Conservation (phyloP, 2,888 invertebrate genomes). For the Amblyteles armatorius region DNA sequence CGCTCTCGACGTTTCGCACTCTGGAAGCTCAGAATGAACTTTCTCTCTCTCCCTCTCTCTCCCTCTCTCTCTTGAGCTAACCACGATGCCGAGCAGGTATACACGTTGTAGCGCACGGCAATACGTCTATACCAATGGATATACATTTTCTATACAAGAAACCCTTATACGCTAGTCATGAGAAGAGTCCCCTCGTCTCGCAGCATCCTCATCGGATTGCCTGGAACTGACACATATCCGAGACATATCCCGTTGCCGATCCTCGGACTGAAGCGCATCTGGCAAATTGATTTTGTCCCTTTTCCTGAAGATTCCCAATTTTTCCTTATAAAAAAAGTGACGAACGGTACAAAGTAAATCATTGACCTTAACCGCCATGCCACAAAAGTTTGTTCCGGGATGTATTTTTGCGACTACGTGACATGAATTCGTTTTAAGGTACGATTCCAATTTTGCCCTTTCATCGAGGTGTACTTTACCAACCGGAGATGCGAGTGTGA, state of each 20-base stretch:
- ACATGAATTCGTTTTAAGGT: background rate
- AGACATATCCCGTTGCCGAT: conserved; percentile 45
- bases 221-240: conserved; percentile 56
- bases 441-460: no score
- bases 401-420: background rate
- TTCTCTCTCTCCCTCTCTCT: background rate
- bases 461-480: no score
- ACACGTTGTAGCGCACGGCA: background rate
- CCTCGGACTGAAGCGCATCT: conserved; percentile 1
- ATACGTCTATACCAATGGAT: conserved; percentile 23
- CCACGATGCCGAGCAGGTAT: background rate
- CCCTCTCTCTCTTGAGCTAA: background rate
- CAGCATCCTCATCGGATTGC: conserved; percentile 13
- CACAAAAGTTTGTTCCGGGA: background rate
- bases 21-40: conserved; percentile 12
- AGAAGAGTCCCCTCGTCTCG: conserved; percentile 28
- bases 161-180: conserved; percentile 4
- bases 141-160: conserved; percentile 32
- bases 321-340: background rate
- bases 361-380: no score
- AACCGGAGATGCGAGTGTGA: no score
- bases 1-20: conserved; percentile 50
- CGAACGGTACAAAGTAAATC: background rate
- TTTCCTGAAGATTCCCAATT: background rate
- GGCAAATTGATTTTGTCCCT: background rate